Base-by-base conservation (phyloP, 2,888 invertebrate species). In the Sepioteuthis lessoniana region DNA sequence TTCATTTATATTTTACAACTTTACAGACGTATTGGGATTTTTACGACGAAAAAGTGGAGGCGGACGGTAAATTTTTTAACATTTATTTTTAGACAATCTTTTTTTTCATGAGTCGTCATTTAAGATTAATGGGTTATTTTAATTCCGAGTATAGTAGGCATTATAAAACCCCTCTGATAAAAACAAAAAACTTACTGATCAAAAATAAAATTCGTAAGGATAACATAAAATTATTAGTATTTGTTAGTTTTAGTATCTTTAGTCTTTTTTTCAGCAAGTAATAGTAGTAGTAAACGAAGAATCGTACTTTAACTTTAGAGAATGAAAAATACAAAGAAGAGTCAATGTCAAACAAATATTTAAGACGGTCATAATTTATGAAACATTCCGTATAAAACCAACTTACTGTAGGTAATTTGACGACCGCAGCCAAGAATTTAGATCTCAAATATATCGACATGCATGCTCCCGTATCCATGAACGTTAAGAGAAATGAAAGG, bases 381-480 rank as follows among this genome's bases (percentile, higher is more conserved):
- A 35, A 5, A 76, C n/a, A 76, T 76, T 76, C n/a, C 76, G 35
- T 76, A 76, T 76, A 76, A 76, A 76, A n/a, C 35, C n/a, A n/a
- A 76, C 76, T 76, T 76, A 76, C 76, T 76, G 76, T 76, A 76
- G 16, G 13, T 76, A 76, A 76, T 35, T n/a, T 35, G 76, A n/a
- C 35, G 35, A n/a, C 76, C n/a, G n/a, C n/a, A 35, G 76, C 35
- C 76, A 76, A 76, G 76, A 76, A 76, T 76, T 76, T 76, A 76
- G 76, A 76, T 76, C 76, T 76, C 10, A 76, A n/a, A 76, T 35
- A 76, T n/a, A 76, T 35, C 76, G 76, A 76, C 76, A 76, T 76
- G 76, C 76, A 76, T 76, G 76, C 76, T 76, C 76, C 35, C n/a
- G 76, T 76, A 76, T 76, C 76, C 76, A 76, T 76, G 76, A 76